Conservation (phyloP, 2,113 vertebrate species). For the Vulpes lagopus region DNA sequence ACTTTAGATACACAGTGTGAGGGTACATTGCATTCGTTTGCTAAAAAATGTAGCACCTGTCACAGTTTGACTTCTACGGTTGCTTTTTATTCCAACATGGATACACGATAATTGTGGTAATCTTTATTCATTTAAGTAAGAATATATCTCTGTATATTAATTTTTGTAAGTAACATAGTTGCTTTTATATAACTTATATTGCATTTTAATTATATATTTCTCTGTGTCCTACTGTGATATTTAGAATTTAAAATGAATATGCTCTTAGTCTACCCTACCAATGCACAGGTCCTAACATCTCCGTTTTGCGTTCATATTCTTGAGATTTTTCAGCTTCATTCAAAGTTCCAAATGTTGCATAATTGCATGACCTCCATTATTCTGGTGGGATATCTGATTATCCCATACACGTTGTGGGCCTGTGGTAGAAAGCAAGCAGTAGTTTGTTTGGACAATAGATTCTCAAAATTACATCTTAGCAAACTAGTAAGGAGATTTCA, state of each 20-base stretch:
- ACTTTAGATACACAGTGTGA: background rate
- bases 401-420: accelerated
- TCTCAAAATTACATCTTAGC: background rate
- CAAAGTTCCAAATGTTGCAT: background rate
- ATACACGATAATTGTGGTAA: background rate
- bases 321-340: background rate
- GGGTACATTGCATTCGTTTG: background rate
- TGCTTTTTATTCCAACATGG: background rate
- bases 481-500: background rate
- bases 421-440: background rate
- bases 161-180: background rate
- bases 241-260: background rate
- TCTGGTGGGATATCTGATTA: background rate
- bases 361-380: background rate
- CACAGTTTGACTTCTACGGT: background rate
- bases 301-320: background rate
- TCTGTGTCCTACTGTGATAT: background rate
- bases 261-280: background rate
- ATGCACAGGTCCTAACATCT: background rate
- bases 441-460: background rate
- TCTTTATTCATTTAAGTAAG: background rate
- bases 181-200: background rate
- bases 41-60: background rate
- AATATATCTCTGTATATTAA: background rate
- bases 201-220: background rate